Base-by-base conservation (phyloP, 2,888 invertebrate species). In the Oeneis ivallda region DNA sequence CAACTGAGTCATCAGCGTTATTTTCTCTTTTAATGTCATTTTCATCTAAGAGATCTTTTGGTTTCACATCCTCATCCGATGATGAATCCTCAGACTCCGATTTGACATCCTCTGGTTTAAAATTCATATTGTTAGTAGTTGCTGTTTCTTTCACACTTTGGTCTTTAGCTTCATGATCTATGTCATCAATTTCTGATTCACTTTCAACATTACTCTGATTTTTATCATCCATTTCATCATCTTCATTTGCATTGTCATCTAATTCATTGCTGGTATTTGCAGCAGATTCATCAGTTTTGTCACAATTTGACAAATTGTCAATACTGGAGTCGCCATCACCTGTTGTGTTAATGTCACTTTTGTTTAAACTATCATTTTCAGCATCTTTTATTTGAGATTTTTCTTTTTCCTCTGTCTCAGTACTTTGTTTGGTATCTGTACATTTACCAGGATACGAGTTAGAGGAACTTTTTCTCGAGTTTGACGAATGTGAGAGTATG, bases 401-500 rank as follows among this genome's bases (percentile, higher is more conserved):
- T n/a, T 34, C 45, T 62, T 58, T 54, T 49, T 37, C 37, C 10
- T 56, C 45, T n/a, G n/a, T n/a, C n/a, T n/a, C n/a, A n/a, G n/a
- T n/a, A 54, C 53, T 65, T 47, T 54, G 47, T 26, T 63, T 57
- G 10, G 52, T 8, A 15, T 63, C 43, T 34, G 43, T 39, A 34
- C 54, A 49, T 58, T 65, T 65, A 50, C 41, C 61, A 32, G 50
- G 32, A 53, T 50, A 34, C 0, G 15, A 41, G 13, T 32, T 62
- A 11, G 45, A 11, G 41, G 64, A 58, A 17, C 19, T 64, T 62
- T 64, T 69, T 34, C 60, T 58, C 8, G 69, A 58, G 34, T 65
- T 71, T 49, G 64, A 67, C 8, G 66, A 67, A 58, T 70, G 71
- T 47, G 80, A 83, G 39, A 87, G 72, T 19, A 88, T 85, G 59